phyloP scores from a whole-genome alignment of 2,113 vertebrate genomes.

The Ciconia stormi region DNA sequence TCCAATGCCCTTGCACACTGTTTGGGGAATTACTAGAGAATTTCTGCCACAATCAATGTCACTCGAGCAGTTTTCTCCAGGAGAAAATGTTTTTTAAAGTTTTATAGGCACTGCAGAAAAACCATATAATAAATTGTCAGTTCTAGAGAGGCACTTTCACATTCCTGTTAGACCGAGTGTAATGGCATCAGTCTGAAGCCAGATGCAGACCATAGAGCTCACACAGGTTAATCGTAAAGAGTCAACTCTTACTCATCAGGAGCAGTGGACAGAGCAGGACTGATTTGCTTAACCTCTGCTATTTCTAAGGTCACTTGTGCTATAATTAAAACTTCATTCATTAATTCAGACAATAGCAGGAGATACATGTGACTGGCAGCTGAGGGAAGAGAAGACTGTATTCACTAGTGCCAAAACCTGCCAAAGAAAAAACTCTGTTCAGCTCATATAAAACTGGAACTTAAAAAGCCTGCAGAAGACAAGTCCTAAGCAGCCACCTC shows the following conservation, averaged over 20 bases:
- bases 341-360: background rate
- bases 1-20: background rate
- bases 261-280: background rate
- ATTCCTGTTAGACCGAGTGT: background rate
- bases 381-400: background rate
- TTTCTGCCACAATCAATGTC: background rate
- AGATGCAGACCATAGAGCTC: background rate
- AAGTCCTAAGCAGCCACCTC: background rate
- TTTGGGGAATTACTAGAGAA: background rate
- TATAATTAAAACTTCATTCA: background rate
- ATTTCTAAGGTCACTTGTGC: background rate
- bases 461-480: background rate
- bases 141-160: background rate
- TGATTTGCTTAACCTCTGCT: background rate
- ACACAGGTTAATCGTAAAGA: background rate
- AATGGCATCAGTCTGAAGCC: background rate
- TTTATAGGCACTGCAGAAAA: background rate
- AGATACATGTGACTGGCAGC: background rate
- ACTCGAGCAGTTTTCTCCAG: background rate
- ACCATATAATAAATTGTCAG: background rate
- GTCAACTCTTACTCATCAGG: background rate
- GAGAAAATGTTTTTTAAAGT: background rate
- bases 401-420: background rate
- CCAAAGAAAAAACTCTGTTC: background rate
- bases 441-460: background rate